Evolutionary conservation across 2,113 vertebrate genomes (phyloP), one percentile per base, ranked within the genome.

Genomic region (Lonchura striata): DNA sequence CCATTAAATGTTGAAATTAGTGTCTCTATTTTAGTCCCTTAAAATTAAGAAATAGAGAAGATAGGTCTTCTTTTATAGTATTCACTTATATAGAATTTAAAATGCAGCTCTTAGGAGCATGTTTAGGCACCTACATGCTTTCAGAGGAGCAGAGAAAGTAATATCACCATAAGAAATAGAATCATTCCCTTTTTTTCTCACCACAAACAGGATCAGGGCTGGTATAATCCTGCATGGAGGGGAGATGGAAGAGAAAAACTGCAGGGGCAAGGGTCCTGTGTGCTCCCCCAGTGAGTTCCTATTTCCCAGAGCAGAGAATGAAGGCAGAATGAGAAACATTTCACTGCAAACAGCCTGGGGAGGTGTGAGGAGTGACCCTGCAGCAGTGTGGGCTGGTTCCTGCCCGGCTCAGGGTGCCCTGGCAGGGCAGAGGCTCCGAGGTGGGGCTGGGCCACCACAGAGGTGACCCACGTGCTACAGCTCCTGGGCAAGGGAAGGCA

Each of bases 341-440:
- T 22, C 41, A 20, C 3, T 27, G 7, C 2, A 0, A 14, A 11
- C 50, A n/a, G 4, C 35, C 28, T 0, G 1, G 13, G 56, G 7
- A 44, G 31, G 15, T 30, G 57, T 49, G 68, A 50, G 46, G 39
- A 11, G 25, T 10, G 27, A 12, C 31, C 10, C 35, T 54, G 54
- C 28, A 50, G 76, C 71, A 20, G 10, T 0, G 12, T 4, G 37
- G 44, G 25, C 47, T 21, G 3, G 4, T 52, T 24, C 17, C 3
- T 7, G 37, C 53, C 37, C 7, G 31, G 41, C 56, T 22, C 47
- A 39, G 50, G 70, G 21, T 42, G 54, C n/a, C n/a, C n/a, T n/a
- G n/a, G n/a, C n/a, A n/a, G n/a, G n/a, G n/a, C n/a, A n/a, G n/a
- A n/a, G n/a, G n/a, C n/a, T n/a, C n/a, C n/a, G n/a, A n/a, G n/a